Evolutionary conservation across 2,888 invertebrate species (phyloP), one percentile per base, ranked within the genome.

Genomic region (Heliconius hortense): DNA sequence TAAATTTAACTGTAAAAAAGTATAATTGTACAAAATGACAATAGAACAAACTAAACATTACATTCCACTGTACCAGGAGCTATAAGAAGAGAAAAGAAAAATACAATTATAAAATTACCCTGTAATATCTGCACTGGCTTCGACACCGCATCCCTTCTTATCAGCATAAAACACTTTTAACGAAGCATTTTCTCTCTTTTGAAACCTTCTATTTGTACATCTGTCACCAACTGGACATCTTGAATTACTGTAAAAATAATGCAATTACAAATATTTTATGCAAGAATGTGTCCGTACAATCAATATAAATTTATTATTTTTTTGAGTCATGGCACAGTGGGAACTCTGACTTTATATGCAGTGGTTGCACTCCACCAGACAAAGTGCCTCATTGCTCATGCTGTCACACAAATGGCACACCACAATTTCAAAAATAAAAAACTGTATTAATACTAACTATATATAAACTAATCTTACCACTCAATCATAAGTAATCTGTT

Each of bases 401-500:
- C n/a, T 15, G 0, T 43, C 53, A 5, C 18, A 53, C 7, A 4
- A 53, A n/a, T 10, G 5, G n/a, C 21, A 53, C 8, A n/a, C 21
- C 53, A 21, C 2, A 56, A 21, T n/a, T n/a, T n/a, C n/a, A n/a
- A n/a, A 39, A 59, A 26, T 39, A 63, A 69, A 68, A 64, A 66
- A 39, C 31, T 35, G 53, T 56, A n/a, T 67, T 2, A 63, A 26
- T 35, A 24, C n/a, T 2, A n/a, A 10, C 7, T 64, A 60, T n/a
- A n/a, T 26, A 56, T 43, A 43, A 43, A 43, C 24, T 11, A 63
- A 74, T 83, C 90, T 92, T 94, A 98, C 98, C 98, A 99, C 95
- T 99, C 99, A 87, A 99, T 99, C 97, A 99, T 98, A n/a, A 99
- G 96, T 87, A 99, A 95, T 86, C 99, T 96, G 94, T 99, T 99